Percentiles rank a stretch among this genome's conserved stretches.
Conservation (phyloP, 2,797 vertebrate genomes). For the Gallinago nigripennis region DNA sequence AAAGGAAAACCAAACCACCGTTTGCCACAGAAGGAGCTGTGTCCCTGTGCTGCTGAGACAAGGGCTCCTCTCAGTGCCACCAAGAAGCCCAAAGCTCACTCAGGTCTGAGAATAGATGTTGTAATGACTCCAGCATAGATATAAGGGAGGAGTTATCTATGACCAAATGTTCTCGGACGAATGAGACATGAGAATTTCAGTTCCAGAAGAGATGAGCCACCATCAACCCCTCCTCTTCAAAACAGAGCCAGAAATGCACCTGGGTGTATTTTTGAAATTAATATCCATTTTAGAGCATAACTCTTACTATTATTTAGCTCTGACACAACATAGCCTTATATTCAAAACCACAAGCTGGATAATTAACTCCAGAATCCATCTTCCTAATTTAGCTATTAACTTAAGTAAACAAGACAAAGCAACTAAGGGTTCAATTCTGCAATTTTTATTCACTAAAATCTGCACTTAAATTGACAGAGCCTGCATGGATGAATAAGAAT, state of each 20-base stretch:
- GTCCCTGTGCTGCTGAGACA: background rate
- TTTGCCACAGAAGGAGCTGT: fast-evolving
- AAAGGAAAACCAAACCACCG: background rate
- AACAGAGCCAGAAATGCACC: slow-evolving; percentile 1
- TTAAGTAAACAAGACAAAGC: slow-evolving; percentile 7
- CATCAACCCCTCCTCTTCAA: background rate
- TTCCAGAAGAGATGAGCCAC: background rate
- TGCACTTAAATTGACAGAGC: slow-evolving; percentile 6
- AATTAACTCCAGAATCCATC: slow-evolving; percentile 38
- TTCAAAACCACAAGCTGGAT: background rate
- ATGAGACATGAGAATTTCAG: background rate
- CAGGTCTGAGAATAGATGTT: fast-evolving
- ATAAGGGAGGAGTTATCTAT: background rate
- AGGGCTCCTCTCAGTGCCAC: background rate
- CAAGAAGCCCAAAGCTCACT: background rate
- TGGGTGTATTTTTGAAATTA: background rate
- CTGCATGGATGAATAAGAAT: background rate
- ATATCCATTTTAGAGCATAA: background rate
- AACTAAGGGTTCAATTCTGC: slow-evolving; percentile 26
- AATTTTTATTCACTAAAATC: slow-evolving; percentile 9
- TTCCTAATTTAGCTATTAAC: slow-evolving; percentile 32
- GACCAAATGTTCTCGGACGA: background rate
- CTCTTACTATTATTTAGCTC: background rate
- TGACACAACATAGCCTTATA: background rate
- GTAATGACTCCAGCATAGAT: background rate